Conservation (phyloP, 2,113 vertebrate genomes). For the Oryzias woworae region DNA sequence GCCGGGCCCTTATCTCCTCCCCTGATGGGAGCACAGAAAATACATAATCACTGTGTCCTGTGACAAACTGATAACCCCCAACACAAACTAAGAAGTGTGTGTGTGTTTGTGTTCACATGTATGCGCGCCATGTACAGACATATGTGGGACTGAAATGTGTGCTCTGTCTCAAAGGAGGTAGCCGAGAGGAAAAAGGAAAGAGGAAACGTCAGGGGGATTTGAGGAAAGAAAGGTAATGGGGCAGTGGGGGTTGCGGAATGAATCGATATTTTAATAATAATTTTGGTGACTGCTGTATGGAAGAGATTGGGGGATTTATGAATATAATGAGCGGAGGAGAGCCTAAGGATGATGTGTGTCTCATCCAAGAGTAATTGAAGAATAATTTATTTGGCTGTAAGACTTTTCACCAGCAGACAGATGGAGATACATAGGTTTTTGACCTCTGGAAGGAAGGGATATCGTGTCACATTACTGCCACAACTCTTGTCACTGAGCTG, state of each 20-base stretch:
- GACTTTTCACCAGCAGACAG: slow-evolving; percentile 66
- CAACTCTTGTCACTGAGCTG: slow-evolving; percentile 46
- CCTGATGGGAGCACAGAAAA: slow-evolving; percentile 62
- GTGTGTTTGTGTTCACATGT: slow-evolving; percentile 20
- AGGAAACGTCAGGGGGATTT: slow-evolving; percentile 45
- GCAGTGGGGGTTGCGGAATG: slow-evolving; percentile 62
- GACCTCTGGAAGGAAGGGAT: slow-evolving; percentile 59
- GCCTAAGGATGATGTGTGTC: slow-evolving; percentile 66
- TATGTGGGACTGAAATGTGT: slow-evolving; percentile 27
- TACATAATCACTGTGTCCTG: slow-evolving; percentile 70
- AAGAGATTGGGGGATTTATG: slow-evolving; percentile 74
- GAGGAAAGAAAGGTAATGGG: slow-evolving; percentile 67
- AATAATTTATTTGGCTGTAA: slow-evolving; percentile 73
- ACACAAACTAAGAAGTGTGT: slow-evolving; percentile 39
- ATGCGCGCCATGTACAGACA: slow-evolving; percentile 25
- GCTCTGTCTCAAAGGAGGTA: slow-evolving; percentile 50
- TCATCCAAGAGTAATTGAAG: slow-evolving; percentile 69
- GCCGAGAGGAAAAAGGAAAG: slow-evolving; percentile 46
- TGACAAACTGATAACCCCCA: slow-evolving; percentile 73
- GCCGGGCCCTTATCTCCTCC: slow-evolving; percentile 54
- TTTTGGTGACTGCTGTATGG: slow-evolving; percentile 65
- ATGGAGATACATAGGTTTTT: slow-evolving; percentile 55
- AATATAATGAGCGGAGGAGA: slow-evolving; percentile 68
- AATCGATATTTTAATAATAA: slow-evolving; percentile 64
- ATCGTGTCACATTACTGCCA: slow-evolving; percentile 66